Evolutionary conservation across 2,797 vertebrate species (phyloP).

Genomic region (Eutrigla gurnardus): DNA sequence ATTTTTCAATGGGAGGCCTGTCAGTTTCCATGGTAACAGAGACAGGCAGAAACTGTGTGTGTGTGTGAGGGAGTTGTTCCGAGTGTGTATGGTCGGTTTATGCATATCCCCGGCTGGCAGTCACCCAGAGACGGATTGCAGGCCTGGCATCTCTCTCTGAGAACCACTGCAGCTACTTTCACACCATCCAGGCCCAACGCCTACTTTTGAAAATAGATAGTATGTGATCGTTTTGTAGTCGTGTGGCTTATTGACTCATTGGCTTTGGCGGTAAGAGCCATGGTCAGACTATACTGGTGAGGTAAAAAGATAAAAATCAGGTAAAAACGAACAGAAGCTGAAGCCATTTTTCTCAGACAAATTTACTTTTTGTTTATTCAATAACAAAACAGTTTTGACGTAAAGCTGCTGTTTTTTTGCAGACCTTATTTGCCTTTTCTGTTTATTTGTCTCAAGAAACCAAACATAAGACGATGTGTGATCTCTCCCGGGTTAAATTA

Average conservation of each 20-base stretch:
- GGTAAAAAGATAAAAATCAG: neutral
- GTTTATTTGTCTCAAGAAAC: neutral
- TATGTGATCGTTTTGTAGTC: constrained; percentile 8
- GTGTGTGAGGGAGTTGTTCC: constrained; percentile 41
- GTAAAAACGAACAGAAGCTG: neutral
- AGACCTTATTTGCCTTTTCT: neutral
- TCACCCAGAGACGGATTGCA: constrained; percentile 75
- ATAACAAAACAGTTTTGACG: neutral
- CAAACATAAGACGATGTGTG: neutral
- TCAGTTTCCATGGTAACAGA: constrained; percentile 85
- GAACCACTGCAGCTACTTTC: constrained; percentile 67
- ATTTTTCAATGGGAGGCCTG: constrained; percentile 84
- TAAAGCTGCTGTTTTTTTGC: neutral
- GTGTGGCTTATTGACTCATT: constrained; percentile 12
- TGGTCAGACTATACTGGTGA: neutral
- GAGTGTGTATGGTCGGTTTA: constrained; percentile 67
- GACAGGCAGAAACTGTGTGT: constrained; percentile 65
- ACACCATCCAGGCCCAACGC: constrained; percentile 49
- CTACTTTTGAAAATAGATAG: constrained; percentile 38
- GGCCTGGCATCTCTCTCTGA: constrained; percentile 66
- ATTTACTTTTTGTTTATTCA: constrained; percentile 7
- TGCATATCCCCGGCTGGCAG: constrained; percentile 68
- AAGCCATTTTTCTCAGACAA: neutral
- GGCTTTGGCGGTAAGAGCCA: neutral
- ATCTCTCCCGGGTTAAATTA: neutral